These are phyloP conservation scores for Podiceps cristatus DNA, from an alignment of 2,113 vertebrate species.

Conservation along the genomic window DNA sequence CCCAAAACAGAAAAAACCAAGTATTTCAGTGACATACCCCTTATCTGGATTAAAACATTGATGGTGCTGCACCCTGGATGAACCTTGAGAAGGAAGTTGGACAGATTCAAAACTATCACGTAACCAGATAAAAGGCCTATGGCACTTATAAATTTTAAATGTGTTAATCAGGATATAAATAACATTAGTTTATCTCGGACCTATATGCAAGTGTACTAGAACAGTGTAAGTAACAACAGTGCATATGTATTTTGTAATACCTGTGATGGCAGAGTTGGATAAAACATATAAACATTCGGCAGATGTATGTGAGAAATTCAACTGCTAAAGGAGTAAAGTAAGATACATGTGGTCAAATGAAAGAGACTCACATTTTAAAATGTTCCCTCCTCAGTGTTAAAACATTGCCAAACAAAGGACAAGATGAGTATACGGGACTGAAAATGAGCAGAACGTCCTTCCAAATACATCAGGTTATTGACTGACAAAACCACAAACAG, in stretches of 20 bases:
- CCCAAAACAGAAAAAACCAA: not conserved
- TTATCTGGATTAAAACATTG: not conserved
- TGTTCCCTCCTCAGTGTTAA: not conserved
- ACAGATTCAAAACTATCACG: not conserved
- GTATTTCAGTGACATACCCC: not conserved
- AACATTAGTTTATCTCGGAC: not conserved
- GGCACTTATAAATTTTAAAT: not conserved
- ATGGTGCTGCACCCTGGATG: not conserved
- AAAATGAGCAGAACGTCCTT: not conserved
- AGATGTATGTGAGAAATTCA: fast-evolving
- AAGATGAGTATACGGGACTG: not conserved
- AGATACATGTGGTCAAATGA: not conserved
- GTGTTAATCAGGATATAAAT: not conserved
- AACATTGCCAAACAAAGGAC: not conserved
- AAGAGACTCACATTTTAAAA: not conserved
- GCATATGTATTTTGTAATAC: not conserved
- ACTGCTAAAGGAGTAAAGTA: not conserved
- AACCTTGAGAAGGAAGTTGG: not conserved
- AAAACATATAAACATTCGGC: not conserved
- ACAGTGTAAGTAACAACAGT: not conserved
- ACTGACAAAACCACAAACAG: not conserved
- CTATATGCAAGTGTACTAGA: not conserved
- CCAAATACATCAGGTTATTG: not conserved
- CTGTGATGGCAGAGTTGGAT: not conserved
- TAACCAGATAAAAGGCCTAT: not conserved